Evolutionary conservation across 1,140 invertebrate genomes (phyloP), one percentile per base, ranked within the genome.

Genomic region (Mactra quadrangularis): DNA sequence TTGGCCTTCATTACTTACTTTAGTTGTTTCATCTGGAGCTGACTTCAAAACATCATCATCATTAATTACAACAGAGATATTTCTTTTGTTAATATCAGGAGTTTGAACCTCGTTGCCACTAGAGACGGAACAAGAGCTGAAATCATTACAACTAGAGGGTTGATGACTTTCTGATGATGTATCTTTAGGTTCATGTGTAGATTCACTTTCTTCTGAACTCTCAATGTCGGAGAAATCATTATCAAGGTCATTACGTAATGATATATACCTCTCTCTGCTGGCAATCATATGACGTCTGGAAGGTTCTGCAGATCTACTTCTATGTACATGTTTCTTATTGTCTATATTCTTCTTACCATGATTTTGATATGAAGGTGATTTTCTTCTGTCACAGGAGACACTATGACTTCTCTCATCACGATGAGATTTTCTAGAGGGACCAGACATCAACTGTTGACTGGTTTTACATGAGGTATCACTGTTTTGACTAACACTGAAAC

Each of bases 171-270:
- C 64, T 35, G 64, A 68, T 11, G 64, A 68, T 19, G 38, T 68
- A 47, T 68, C 64, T 50, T 68, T 68, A 1, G 64, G 64, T 19
- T 68, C 64, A 27, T 50, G 64, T 13, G 64, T 68, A n/a, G 64
- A 68, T 25, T 68, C 64, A 68, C 64, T 68, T 50, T 68, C 64
- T 25, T 68, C 64, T 31, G 64, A 68, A 45, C 64, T 68, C 41
- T 68, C 64, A 50, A 68, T 68, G 31, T 68, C 64, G 22, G 64
- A 68, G 19, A 68, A 68, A 27, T 38, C 64, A 29, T 31, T 47
- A 15, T 41, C 38, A 7, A 41, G 6, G 15, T 41, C 38, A 7
- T 15, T 15, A 41, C 33, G 7, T 57, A 22, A 27, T 62, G 59
- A 62, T 1, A 13, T 38, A n/a, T 38, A 31, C 31, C 64, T 68